Evolutionary conservation across 2,113 vertebrate genomes (phyloP).

Genomic region (Paedocypris sp.): DNA sequence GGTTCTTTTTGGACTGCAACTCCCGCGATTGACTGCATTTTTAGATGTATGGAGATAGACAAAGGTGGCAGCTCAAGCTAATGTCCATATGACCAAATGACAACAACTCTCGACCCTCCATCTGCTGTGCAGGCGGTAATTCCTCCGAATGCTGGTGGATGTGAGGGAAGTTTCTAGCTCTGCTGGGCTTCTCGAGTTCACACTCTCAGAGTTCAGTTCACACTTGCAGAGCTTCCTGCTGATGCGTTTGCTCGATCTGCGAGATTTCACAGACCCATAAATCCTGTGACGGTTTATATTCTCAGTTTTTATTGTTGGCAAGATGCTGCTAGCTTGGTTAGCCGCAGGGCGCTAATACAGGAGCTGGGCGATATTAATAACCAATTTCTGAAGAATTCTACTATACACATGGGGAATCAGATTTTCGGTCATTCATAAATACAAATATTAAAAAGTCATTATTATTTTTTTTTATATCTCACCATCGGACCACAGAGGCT

Average conservation of each 20-base stretch:
- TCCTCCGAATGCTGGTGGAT: background rate
- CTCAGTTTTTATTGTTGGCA: background rate
- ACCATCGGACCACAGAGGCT: too few species aligned
- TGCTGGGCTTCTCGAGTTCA: background rate
- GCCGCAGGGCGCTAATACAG: background rate
- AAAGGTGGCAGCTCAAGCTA: constrained; percentile 2
- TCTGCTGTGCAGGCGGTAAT: background rate
- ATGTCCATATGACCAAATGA: background rate
- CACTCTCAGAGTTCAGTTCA: background rate
- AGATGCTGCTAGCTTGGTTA: background rate
- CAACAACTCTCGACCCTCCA: background rate
- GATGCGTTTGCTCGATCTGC: too few species aligned
- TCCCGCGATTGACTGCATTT: too few species aligned
- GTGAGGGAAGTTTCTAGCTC: background rate
- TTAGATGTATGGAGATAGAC: background rate
- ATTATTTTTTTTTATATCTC: too few species aligned
- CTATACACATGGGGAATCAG: too few species aligned
- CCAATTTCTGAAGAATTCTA: background rate
- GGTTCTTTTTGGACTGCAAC: too few species aligned
- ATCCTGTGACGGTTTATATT: background rate
- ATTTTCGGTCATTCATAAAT: background rate
- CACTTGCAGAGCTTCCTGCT: background rate
- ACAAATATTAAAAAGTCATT: background rate
- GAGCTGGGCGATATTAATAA: background rate
- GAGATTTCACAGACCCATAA: background rate